Percentiles rank a stretch among this genome's conserved stretches.
Evolutionary conservation across 2,888 invertebrate genomes (phyloP).

Genomic region (Troides aeacus): DNA sequence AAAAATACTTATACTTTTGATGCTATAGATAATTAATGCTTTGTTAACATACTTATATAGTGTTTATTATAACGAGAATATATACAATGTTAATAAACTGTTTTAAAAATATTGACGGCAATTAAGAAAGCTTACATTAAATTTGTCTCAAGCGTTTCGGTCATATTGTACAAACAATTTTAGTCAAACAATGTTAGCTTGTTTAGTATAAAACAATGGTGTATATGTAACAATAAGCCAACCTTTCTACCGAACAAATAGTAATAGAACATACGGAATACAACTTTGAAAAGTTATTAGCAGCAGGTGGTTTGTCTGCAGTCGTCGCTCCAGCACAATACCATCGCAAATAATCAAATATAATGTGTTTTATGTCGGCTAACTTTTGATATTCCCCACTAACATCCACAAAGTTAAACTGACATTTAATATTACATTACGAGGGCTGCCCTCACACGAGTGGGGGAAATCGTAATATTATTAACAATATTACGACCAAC

Average conservation of each 20-base stretch:
- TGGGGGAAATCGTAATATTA: not conserved
- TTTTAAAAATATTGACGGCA: no score
- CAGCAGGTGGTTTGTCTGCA: not conserved
- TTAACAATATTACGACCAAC: not conserved
- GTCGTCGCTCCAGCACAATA: not conserved
- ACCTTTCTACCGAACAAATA: not conserved
- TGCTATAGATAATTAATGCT: no score
- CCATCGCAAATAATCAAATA: conserved; percentile 17
- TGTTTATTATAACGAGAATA: no score
- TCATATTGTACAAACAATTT: no score
- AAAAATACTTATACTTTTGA: no score
- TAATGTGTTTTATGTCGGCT: not conserved
- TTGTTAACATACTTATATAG: no score
- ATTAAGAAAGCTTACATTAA: no score
- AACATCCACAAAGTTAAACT: not conserved
- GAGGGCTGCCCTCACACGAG: not conserved
- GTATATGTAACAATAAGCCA: no score
- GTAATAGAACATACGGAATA: not conserved
- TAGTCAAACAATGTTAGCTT: no score
- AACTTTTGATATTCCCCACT: conserved; percentile 21
- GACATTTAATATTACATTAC: conserved; percentile 20
- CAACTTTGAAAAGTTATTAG: not conserved
- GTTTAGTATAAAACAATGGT: no score
- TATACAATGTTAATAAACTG: no score
- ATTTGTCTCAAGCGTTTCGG: no score